These are phyloP conservation scores for Cacatua alba DNA, from an alignment of 2,113 vertebrate species.

Conservation along the genomic window DNA sequence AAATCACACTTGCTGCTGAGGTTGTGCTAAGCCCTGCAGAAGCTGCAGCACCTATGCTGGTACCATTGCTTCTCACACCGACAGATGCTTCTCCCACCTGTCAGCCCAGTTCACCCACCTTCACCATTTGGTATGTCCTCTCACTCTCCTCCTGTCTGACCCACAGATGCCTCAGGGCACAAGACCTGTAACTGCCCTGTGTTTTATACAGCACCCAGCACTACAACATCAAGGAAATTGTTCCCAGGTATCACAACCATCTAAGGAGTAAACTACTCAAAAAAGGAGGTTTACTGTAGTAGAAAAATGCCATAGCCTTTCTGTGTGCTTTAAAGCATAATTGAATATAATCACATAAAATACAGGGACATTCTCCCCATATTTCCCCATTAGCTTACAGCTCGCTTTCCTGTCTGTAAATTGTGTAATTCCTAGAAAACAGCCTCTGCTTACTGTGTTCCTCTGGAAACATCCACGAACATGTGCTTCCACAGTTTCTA, in stretches of 20 bases:
- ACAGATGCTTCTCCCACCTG: not conserved
- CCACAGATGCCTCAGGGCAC: not conserved
- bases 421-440: not conserved
- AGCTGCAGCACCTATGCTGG: not conserved
- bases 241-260: not conserved
- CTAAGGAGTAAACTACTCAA: not conserved
- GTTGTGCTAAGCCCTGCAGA: not conserved
- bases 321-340: not conserved
- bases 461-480: not conserved
- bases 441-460: not conserved
- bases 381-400: not conserved
- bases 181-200: not conserved
- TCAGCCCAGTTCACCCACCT: not conserved
- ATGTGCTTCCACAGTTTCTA: not conserved
- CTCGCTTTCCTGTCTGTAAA: not conserved
- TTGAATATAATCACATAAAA: not conserved
- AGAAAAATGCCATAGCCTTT: not conserved
- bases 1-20: not conserved
- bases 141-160: not conserved
- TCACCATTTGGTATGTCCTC: accelerated
- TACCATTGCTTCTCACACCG: not conserved
- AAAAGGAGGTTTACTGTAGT: not conserved
- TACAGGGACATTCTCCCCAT: not conserved
- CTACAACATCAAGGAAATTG: not conserved
- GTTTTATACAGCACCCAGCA: not conserved